phyloP scores from a whole-genome alignment of 1,140 invertebrate species.

The Halesus radiatus region DNA sequence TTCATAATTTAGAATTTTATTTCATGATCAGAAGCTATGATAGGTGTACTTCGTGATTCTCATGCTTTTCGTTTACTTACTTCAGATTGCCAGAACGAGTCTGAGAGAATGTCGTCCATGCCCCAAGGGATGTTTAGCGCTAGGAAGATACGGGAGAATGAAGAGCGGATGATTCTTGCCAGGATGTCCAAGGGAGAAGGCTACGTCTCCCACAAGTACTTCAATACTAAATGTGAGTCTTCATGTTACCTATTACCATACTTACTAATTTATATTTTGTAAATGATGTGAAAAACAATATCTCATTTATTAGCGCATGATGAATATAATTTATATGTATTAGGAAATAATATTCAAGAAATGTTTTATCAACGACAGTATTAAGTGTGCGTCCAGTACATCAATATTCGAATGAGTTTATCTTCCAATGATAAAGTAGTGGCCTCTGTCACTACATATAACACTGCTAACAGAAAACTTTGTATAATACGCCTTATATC shows the following conservation, averaged over 20 bases:
- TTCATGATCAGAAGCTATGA: no score
- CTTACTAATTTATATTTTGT: no score
- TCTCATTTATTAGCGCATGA: no score
- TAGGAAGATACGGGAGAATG: slow-evolving; percentile 49
- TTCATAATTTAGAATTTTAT: no score
- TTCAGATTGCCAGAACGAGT: slow-evolving; percentile 37
- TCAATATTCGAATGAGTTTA: slow-evolving; percentile 16
- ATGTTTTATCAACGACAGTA: not conserved
- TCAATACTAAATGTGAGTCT: slow-evolving; percentile 51
- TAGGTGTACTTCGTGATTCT: no score
- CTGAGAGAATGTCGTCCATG: slow-evolving; percentile 52
- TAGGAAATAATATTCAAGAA: slow-evolving; percentile 10
- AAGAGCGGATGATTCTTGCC: slow-evolving; percentile 39
- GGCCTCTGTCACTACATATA: slow-evolving; percentile 22
- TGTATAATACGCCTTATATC: slow-evolving; percentile 13
- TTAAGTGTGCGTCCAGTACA: slow-evolving; percentile 5
- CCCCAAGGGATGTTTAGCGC: slow-evolving; percentile 51
- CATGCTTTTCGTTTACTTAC: not conserved
- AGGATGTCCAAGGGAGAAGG: slow-evolving; percentile 42
- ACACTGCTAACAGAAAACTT: not conserved
- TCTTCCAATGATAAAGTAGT: slow-evolving; percentile 17
- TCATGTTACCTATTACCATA: not conserved
- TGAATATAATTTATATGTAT: no score
- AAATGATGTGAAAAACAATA: no score
- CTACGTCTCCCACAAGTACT: slow-evolving; percentile 49